phyloP scores from a whole-genome alignment of 2,113 vertebrate genomes.

The Zeus faber region DNA sequence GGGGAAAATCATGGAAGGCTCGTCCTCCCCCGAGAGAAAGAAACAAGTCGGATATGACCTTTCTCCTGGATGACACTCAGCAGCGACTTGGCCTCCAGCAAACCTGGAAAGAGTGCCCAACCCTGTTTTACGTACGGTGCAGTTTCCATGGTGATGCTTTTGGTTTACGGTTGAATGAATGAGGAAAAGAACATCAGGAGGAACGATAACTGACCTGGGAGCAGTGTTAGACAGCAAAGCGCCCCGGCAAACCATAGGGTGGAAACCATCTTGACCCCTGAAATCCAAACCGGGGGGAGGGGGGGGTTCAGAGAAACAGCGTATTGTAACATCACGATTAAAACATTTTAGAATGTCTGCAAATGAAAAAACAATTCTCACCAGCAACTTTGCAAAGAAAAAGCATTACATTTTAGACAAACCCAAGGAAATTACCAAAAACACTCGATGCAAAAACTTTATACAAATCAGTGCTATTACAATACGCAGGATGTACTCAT shows the following conservation, averaged over 20 bases:
- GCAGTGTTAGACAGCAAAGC: conserved; percentile 53
- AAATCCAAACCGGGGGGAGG: background rate
- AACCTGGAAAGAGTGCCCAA: conserved; percentile 41
- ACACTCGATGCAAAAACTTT: background rate
- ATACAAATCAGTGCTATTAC: background rate
- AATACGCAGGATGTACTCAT: too few relatives aligned
- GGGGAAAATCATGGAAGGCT: too few relatives aligned
- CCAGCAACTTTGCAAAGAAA: background rate
- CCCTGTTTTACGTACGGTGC: too few relatives aligned
- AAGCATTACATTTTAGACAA: background rate
- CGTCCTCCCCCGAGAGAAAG: background rate
- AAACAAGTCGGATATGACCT: conserved; percentile 42
- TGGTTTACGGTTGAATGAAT: background rate
- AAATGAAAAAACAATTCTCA: background rate
- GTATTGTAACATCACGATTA: too few relatives aligned
- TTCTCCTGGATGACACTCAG: conserved; percentile 58
- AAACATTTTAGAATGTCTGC: too few relatives aligned
- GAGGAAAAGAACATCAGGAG: background rate
- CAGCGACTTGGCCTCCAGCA: conserved; percentile 68
- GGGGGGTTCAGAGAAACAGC: too few relatives aligned
- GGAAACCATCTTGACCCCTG: conserved; percentile 64
- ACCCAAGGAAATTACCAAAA: background rate
- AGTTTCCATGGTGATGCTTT: too few relatives aligned
- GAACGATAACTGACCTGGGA: conserved; percentile 58
- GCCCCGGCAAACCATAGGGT: conserved; percentile 40